Evolutionary conservation across 2,888 invertebrate genomes (phyloP).

Genomic region (Troglohyphantes excavatus): DNA sequence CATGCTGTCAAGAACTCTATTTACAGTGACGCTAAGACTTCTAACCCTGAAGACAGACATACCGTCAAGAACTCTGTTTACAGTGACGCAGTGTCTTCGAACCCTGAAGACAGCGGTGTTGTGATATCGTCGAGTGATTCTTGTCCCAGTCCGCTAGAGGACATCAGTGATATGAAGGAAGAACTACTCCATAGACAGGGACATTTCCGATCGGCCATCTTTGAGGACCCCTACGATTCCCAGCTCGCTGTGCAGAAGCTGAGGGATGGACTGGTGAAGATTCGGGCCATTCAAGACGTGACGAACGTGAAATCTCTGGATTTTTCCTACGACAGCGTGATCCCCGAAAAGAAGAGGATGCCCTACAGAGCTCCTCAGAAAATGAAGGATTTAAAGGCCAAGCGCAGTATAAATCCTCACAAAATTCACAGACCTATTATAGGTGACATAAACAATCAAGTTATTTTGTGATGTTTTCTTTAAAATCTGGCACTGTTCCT

Average conservation of each 20-base stretch:
- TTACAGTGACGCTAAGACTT: no score
- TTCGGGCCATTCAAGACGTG: slow-evolving; percentile 73
- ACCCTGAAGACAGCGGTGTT: neutral
- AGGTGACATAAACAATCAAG: slow-evolving; percentile 58
- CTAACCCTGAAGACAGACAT: no score
- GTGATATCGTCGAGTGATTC: slow-evolving; percentile 12
- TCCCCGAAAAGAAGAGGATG: slow-evolving; percentile 50
- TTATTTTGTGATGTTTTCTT: slow-evolving; percentile 62
- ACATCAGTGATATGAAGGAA: slow-evolving; percentile 9
- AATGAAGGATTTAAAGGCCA: slow-evolving; percentile 77
- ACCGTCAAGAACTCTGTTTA: no score
- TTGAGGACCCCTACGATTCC: slow-evolving; percentile 34
- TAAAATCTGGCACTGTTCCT: no score
- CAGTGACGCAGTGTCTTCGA: neutral
- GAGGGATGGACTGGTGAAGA: slow-evolving; percentile 66
- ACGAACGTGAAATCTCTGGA: slow-evolving; percentile 67
- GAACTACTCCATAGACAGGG: neutral
- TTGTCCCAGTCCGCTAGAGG: slow-evolving; percentile 21
- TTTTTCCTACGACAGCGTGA: neutral
- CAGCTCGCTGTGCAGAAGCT: slow-evolving; percentile 63
- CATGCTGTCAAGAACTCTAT: neutral
- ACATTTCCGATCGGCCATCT: neutral
- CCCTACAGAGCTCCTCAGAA: slow-evolving; percentile 66
- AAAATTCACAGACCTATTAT: slow-evolving; percentile 58
- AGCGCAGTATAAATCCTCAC: slow-evolving; percentile 65